A percentile compares a stretch with the other conserved stretches of the same genome.
These are phyloP conservation scores for Holotrichia oblita DNA, from an alignment of 1,140 invertebrate genomes.

Conservation along the genomic window DNA sequence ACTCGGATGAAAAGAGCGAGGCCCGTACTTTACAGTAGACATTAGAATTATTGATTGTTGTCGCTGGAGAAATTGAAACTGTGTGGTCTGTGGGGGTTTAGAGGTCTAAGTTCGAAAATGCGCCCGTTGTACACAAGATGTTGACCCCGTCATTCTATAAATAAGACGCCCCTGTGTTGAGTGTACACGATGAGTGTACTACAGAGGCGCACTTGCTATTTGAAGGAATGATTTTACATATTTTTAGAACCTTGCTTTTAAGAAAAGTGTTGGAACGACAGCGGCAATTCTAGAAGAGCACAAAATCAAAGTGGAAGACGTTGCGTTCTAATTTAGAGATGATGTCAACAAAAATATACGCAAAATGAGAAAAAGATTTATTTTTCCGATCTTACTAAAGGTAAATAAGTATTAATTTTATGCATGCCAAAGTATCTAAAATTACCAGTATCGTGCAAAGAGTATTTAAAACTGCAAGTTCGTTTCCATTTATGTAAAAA, in stretches of 20 bases:
- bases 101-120: constrained; percentile 34
- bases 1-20: neutral
- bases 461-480: too few species aligned
- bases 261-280: neutral
- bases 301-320: too few species aligned
- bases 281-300: neutral
- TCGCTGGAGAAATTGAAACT: constrained; percentile 18
- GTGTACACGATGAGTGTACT: constrained; percentile 4
- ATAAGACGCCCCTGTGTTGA: constrained; percentile 29
- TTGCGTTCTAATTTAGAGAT: too few species aligned
- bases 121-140: constrained; percentile 28
- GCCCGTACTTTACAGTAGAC: neutral
- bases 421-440: too few species aligned
- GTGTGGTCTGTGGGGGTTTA: constrained; percentile 1
- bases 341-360: too few species aligned
- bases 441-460: too few species aligned
- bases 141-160: constrained; percentile 21
- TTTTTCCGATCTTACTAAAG: too few species aligned
- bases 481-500: too few species aligned
- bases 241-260: constrained; percentile 22
- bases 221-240: constrained; percentile 20
- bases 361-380: too few species aligned
- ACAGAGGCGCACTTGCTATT: constrained; percentile 18
- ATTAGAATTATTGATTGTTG: neutral
- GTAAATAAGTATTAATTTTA: too few species aligned